Evolutionary conservation across 2,888 invertebrate genomes (phyloP), one percentile per base, ranked within the genome.

Genomic region (Adelognathus sp.): DNA sequence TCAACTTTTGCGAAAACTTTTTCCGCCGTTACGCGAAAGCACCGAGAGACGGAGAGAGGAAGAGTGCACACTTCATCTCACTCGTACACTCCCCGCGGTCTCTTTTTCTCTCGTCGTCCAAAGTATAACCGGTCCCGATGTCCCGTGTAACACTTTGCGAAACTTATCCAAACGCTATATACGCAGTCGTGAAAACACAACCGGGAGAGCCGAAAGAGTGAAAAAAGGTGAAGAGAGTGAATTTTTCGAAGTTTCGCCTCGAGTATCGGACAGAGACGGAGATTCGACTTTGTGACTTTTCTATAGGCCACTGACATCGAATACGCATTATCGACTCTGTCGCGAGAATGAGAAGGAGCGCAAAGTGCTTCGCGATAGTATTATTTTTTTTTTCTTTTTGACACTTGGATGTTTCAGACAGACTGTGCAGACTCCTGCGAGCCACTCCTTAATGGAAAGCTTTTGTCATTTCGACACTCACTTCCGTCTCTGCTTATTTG

Each of bases 1-100:
- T 81, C 79, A 86, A 87, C 84, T 83, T 83, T 79, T 64, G 64
- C 64, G 61, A 46, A 79, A 81, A 61, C 79, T 82, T 66, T n/a
- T 66, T 31, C 14, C 52, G 27, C 6, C 44, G 36, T 36, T 36
- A 11, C 36, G 46, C 58, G 66, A 39, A 46, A 46, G 24, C 46
- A 46, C 29, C 36, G 64, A 11, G 27, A 7, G 54, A 60, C 18
- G 9, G 50, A 64, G 50, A 52, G 50, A 41, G 39, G 46, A 69
- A 63, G 54, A 60, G 52, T 52, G 41, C 27, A 39, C 36, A 41
- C 54, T 74, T 60, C 46, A 46, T 60, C 24, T 50, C 56, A 58
- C 46, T 69, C 63, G 18, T 31, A 58, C 69, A 70, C 50, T 67
- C 14, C 11, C 36, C 39, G 9, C 16, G 11, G 36, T 52, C 58